Conservation (phyloP, 2,113 vertebrate genomes). For the Procavia capensis region DNA sequence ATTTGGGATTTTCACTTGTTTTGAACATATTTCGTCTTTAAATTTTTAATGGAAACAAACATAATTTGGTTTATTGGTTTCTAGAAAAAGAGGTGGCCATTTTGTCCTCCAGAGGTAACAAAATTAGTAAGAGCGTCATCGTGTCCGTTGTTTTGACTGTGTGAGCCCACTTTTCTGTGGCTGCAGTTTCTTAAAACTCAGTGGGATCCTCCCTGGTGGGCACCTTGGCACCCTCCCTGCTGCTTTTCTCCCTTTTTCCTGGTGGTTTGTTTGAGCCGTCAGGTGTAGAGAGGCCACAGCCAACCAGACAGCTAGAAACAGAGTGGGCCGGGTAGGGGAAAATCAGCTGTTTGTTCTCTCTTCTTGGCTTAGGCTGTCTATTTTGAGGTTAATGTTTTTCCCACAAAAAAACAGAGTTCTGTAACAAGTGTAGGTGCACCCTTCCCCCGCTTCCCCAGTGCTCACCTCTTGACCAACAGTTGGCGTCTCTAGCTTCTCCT, state of each 20-base stretch:
- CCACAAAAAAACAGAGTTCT: not conserved
- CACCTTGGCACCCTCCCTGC: not conserved
- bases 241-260: not conserved
- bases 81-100: constrained; percentile 17
- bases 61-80: constrained; percentile 42
- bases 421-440: not conserved
- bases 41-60: constrained; percentile 67
- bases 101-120: constrained; percentile 6
- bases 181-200: not conserved
- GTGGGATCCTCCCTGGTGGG: not conserved
- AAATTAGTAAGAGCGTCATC: not conserved
- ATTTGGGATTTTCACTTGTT: constrained; percentile 20
- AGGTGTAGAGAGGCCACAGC: not conserved
- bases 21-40: constrained; percentile 50
- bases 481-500: not conserved
- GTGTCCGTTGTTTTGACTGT: not conserved
- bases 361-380: not conserved
- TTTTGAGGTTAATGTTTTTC: not conserved
- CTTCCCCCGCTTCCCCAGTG: not conserved
- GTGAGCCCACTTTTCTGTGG: not conserved
- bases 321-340: not conserved
- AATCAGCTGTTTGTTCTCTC: not conserved
- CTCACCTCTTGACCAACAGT: not conserved
- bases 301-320: not conserved
- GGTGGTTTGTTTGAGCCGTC: not conserved